Conservation (phyloP, 2,797 vertebrate species). For the Catostomus latipinnis region DNA sequence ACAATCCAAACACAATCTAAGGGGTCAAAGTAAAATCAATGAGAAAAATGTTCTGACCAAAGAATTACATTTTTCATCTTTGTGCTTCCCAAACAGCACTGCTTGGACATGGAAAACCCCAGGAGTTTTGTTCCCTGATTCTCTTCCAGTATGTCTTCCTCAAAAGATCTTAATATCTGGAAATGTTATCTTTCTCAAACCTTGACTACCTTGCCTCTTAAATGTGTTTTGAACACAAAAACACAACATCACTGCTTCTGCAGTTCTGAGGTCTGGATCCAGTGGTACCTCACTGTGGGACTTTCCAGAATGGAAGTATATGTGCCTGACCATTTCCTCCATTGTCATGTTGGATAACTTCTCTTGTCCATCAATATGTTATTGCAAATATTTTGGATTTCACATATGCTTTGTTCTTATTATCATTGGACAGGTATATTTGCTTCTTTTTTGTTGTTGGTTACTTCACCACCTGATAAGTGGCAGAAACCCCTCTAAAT, state of each 20-base stretch:
- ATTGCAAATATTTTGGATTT: slow-evolving; percentile 47
- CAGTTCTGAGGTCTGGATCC: slow-evolving; percentile 14
- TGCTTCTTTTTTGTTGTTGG: no score
- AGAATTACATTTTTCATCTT: not conserved
- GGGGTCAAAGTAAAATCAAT: not conserved
- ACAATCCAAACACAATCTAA: not conserved
- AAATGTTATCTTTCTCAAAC: slow-evolving; percentile 51
- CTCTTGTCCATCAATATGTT: slow-evolving; percentile 38
- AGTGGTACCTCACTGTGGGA: slow-evolving; percentile 7
- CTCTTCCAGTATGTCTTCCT: slow-evolving; percentile 40
- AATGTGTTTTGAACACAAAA: slow-evolving; percentile 46
- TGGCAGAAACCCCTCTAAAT: not conserved
- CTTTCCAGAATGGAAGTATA: slow-evolving; percentile 1
- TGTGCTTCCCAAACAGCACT: slow-evolving; percentile 16
- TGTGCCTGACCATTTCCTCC: not conserved
- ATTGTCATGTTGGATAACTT: slow-evolving; percentile 17
- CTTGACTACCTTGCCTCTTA: slow-evolving; percentile 52
- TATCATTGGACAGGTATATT: no score
- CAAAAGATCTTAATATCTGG: slow-evolving; percentile 44
- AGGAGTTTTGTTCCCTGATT: slow-evolving; percentile 13
- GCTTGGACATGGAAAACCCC: slow-evolving; percentile 38
- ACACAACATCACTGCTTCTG: slow-evolving; percentile 27
- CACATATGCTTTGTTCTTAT: slow-evolving; percentile 11
- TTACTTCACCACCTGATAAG: not conserved
- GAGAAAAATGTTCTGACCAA: not conserved